Evolutionary conservation across 2,113 vertebrate species (phyloP).

Genomic region (Cyanistes caeruleus): DNA sequence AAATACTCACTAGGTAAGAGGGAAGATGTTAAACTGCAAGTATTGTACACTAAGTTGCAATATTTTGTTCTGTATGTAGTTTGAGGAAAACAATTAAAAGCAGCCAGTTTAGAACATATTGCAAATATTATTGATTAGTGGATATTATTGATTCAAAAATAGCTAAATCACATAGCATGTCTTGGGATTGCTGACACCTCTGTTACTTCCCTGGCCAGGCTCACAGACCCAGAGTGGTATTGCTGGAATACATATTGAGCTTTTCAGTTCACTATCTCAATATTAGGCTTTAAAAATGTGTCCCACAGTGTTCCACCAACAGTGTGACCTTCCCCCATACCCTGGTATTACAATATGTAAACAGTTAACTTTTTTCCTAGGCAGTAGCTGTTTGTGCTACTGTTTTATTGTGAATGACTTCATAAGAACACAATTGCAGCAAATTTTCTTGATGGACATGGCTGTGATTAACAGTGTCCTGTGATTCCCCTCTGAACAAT

Average conservation of each 20-base stretch:
- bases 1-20: slow-evolving; percentile 70
- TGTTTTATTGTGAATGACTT: not conserved
- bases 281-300: not conserved
- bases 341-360: not conserved
- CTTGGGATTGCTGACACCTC: accelerated
- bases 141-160: not conserved
- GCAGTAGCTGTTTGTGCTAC: not conserved
- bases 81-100: not conserved
- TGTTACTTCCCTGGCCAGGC: not conserved
- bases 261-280: not conserved
- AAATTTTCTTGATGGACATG: not conserved
- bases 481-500: not conserved
- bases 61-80: not conserved
- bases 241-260: accelerated
- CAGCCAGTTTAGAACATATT: not conserved
- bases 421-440: not conserved
- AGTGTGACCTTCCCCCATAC: accelerated
- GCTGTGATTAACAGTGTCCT: not conserved
- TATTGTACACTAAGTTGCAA: not conserved
- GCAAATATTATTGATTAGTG: not conserved
- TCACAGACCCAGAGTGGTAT: not conserved
- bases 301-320: not conserved
- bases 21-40: not conserved
- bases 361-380: not conserved
- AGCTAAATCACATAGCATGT: not conserved